Conservation (phyloP, 2,113 vertebrate species). For the Pseudorasbora parva region DNA sequence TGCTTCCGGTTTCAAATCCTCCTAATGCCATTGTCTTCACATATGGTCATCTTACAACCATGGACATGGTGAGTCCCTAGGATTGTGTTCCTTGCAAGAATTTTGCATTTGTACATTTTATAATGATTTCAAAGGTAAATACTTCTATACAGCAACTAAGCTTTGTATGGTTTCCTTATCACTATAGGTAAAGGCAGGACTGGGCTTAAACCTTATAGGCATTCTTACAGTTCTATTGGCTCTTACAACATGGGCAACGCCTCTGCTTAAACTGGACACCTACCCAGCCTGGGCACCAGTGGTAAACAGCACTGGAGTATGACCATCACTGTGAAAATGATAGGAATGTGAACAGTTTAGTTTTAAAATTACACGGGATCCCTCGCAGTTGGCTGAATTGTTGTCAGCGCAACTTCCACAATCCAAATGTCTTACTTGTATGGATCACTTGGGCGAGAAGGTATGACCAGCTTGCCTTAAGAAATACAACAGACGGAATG, state of each 20-base stretch:
- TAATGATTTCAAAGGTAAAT: not conserved
- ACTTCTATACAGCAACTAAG: not conserved
- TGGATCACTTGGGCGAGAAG: not conserved
- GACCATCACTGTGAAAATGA: slow-evolving; percentile 19
- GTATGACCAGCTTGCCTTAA: not conserved
- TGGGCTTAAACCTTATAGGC: slow-evolving; percentile 87
- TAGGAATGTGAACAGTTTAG: slow-evolving; percentile 21
- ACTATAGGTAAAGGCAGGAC: slow-evolving; percentile 90
- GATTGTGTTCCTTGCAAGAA: not conserved
- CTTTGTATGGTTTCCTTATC: slow-evolving; percentile 23
- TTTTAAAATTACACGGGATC: not conserved
- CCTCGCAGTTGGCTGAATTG: not conserved
- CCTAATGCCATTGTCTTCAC: slow-evolving; percentile 90
- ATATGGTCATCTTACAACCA: slow-evolving; percentile 84
- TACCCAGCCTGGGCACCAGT: slow-evolving; percentile 85
- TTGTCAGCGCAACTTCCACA: not conserved
- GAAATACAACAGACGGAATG: not conserved
- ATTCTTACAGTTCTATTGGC: slow-evolving; percentile 84
- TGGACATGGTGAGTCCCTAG: slow-evolving; percentile 87
- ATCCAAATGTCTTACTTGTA: not conserved
- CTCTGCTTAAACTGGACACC: slow-evolving; percentile 82
- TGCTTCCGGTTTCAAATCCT: slow-evolving; percentile 90
- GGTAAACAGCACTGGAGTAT: slow-evolving; percentile 46
- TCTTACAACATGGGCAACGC: slow-evolving; percentile 83
- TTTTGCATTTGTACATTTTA: not conserved